Percentiles rank a stretch among this genome's conserved stretches.
phyloP scores from a whole-genome alignment of 2,113 vertebrate genomes.

The Nycticryphes semicollaris region DNA sequence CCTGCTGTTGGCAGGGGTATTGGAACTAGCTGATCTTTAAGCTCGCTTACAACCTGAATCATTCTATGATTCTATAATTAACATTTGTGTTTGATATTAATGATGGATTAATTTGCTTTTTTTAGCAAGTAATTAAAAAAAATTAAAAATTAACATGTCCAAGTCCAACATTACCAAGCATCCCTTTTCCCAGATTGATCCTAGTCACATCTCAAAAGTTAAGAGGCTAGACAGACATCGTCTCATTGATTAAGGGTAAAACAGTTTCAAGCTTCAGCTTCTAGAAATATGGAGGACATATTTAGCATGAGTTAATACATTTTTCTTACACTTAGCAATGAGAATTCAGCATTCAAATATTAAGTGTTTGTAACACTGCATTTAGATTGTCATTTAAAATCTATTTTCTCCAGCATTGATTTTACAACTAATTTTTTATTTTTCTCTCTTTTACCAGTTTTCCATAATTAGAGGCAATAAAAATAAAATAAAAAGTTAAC shows the following conservation, averaged over 20 bases:
- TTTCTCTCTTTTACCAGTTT: neutral
- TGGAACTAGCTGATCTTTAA: too few relatives aligned
- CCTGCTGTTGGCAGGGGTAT: too few relatives aligned
- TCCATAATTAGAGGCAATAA: neutral
- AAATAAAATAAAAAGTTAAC: slow-evolving; percentile 16
- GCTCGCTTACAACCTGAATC: too few relatives aligned
- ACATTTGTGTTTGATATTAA: neutral
- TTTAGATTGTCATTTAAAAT: slow-evolving; percentile 34
- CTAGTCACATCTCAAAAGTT: neutral
- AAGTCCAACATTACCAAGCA: neutral
- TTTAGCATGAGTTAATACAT: neutral
- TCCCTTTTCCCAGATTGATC: neutral
- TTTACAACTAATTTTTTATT: slow-evolving; percentile 7
- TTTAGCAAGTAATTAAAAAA: neutral
- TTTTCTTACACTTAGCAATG: neutral
- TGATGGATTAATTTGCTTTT: neutral
- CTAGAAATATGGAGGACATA: neutral
- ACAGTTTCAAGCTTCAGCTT: neutral
- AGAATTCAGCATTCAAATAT: neutral
- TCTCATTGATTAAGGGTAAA: neutral
- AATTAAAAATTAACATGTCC: neutral
- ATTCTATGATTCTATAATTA: neutral
- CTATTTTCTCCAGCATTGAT: neutral
- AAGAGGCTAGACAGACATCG: neutral
- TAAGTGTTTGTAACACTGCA: neutral